These are phyloP conservation scores for Heliconius ethilla DNA, from an alignment of 2,888 invertebrate genomes.

Conservation along the genomic window DNA sequence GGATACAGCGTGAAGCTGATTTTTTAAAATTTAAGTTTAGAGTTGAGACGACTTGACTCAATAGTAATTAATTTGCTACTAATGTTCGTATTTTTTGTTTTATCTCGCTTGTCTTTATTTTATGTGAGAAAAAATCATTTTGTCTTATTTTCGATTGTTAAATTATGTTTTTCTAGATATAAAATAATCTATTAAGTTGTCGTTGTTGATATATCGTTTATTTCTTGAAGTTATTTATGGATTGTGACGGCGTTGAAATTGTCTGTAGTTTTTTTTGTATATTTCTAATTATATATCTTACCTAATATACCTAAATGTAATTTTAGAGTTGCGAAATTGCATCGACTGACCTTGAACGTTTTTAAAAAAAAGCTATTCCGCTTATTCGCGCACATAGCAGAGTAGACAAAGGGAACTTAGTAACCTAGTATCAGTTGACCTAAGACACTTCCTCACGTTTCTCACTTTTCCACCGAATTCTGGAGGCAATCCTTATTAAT, in stretches of 20 bases:
- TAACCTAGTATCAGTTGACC: too few relatives aligned
- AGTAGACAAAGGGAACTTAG: too few relatives aligned
- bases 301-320: neutral
- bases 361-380: too few relatives aligned
- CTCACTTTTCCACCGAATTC: too few relatives aligned
- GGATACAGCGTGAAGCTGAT: too few relatives aligned
- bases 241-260: neutral
- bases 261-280: neutral
- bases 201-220: neutral
- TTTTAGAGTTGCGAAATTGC: neutral
- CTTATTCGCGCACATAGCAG: too few relatives aligned
- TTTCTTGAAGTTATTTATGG: neutral
- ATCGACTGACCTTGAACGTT: too few relatives aligned
- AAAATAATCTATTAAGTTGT: neutral
- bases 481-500: neutral
- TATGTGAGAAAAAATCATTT: neutral
- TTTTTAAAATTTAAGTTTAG: neutral
- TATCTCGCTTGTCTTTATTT: neutral
- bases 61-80: neutral
- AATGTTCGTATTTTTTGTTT: neutral
- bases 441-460: too few relatives aligned
- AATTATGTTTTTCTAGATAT: neutral
- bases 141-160: neutral
- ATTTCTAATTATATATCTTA: neutral
- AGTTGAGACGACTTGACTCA: neutral